Conservation (phyloP, 1,140 invertebrate species). For the Megalopta genalis region DNA sequence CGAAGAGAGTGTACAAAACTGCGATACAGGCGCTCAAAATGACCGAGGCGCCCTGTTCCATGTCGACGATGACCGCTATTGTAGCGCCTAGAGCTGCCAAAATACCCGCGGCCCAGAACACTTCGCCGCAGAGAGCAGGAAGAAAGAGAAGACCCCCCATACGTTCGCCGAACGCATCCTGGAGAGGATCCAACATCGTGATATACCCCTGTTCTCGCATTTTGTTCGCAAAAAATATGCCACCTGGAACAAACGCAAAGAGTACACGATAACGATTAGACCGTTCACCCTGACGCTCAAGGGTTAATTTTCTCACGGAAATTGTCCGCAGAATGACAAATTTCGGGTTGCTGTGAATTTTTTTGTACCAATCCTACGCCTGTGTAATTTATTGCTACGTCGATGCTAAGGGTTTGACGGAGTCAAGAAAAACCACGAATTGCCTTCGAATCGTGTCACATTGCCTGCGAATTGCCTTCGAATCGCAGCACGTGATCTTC, state of each 20-base stretch:
- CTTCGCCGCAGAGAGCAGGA: conserved; percentile 97
- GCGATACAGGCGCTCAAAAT: conserved; percentile 97
- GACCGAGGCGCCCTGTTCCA: conserved; percentile 95
- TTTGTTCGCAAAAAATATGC: conserved; percentile 97
- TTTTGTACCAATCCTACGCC: too few relatives aligned
- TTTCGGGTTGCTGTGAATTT: too few relatives aligned
- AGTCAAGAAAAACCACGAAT: too few relatives aligned
- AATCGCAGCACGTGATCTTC: too few relatives aligned
- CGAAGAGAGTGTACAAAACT: conserved; percentile 98
- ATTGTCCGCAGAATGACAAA: too few relatives aligned
- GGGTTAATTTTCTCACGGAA: too few relatives aligned
- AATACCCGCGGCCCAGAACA: conserved; percentile 98
- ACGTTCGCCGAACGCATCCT: conserved; percentile 95
- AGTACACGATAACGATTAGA: background rate
- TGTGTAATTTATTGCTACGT: too few relatives aligned
- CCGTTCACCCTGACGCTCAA: too few relatives aligned
- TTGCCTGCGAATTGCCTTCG: too few relatives aligned
- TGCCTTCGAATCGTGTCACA: too few relatives aligned
- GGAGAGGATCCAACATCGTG: conserved; percentile 99
- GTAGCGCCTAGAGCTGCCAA: conserved; percentile 97
- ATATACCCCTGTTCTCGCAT: conserved; percentile 98
- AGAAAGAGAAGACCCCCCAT: conserved; percentile 98
- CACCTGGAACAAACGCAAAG: conserved; percentile 83
- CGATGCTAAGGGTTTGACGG: too few relatives aligned
- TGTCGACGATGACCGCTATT: conserved; percentile 96